Percentiles rank a stretch among this genome's conserved stretches.
phyloP scores from a whole-genome alignment of 2,797 vertebrate genomes.

The Poecilia velifera region DNA sequence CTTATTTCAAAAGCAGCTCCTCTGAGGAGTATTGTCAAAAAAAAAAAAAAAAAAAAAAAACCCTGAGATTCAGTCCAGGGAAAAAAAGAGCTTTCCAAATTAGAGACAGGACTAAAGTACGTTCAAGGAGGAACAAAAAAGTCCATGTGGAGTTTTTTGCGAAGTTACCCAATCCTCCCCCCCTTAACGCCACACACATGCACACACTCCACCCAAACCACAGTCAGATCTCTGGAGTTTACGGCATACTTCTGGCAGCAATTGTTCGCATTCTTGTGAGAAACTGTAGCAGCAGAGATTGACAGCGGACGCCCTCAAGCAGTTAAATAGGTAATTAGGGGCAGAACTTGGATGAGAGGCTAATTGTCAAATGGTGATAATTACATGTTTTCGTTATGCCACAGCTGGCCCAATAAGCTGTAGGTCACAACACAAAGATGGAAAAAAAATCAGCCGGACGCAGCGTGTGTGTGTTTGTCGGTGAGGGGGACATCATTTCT shows the following conservation, averaged over 20 bases:
- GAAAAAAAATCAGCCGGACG: conserved; percentile 57
- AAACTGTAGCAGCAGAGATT: conserved; percentile 13
- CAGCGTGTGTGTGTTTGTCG: conserved; percentile 15
- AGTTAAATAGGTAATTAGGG: conserved; percentile 87
- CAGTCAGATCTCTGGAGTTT: conserved; percentile 33
- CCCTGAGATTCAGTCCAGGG: neutral
- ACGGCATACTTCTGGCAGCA: conserved; percentile 32
- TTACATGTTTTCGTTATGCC: conserved; percentile 89
- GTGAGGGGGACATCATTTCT: conserved; percentile 53
- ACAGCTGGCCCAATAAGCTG: conserved; percentile 87
- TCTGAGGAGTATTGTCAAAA: neutral
- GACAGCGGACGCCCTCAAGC: conserved; percentile 40
- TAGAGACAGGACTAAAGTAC: conserved; percentile 20
- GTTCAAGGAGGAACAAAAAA: conserved; percentile 9
- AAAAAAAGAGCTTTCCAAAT: neutral
- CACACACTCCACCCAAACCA: conserved; percentile 17
- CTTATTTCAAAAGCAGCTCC: neutral
- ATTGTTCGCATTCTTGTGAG: conserved; percentile 34
- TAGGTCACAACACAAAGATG: conserved; percentile 78
- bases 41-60: conserved; percentile 4
- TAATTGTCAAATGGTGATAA: conserved; percentile 97
- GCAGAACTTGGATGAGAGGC: conserved; percentile 87
- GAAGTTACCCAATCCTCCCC: neutral
- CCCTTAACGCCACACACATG: conserved; percentile 19
- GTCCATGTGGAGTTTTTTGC: conserved; percentile 30